A percentile compares a stretch with the other conserved stretches of the same genome.
phyloP scores from a whole-genome alignment of 2,113 vertebrate species.

The Macroglossus sobrinus region DNA sequence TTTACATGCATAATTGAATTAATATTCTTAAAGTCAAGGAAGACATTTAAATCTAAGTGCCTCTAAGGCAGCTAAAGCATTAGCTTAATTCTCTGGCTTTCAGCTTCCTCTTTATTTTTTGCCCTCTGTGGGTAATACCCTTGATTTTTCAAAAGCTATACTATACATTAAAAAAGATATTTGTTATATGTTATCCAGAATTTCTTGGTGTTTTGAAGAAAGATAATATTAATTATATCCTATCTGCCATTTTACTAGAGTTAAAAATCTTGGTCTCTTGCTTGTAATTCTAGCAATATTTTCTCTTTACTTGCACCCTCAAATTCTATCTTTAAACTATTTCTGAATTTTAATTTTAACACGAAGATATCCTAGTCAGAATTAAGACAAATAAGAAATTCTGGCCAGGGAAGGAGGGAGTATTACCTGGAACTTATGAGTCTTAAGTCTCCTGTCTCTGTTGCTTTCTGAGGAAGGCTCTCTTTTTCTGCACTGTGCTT shows the following conservation, averaged over 20 bases:
- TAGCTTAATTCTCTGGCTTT: not conserved
- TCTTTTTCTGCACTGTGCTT: not conserved
- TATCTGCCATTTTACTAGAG: not conserved
- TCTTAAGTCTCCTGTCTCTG: not conserved
- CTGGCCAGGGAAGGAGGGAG: not conserved
- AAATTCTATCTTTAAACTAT: not conserved
- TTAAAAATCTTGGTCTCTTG: not conserved
- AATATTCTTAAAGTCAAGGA: not conserved
- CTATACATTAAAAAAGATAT: not conserved
- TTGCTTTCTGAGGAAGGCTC: not conserved
- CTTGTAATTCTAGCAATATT: not conserved
- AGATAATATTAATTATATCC: not conserved
- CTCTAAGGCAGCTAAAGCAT: not conserved
- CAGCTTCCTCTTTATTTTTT: slow-evolving; percentile 4
- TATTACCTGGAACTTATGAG: not conserved
- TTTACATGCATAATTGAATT: not conserved
- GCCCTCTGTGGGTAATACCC: not conserved
- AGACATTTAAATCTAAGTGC: not conserved
- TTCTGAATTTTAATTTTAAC: not conserved
- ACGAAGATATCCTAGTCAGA: not conserved
- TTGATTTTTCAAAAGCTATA: not conserved
- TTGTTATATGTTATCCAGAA: not conserved
- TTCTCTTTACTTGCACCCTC: not conserved
- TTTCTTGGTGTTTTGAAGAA: not conserved
- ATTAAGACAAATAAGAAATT: not conserved